These are phyloP conservation scores for Oxyura jamaicensis DNA, from an alignment of 2,113 vertebrate genomes.

Conservation along the genomic window DNA sequence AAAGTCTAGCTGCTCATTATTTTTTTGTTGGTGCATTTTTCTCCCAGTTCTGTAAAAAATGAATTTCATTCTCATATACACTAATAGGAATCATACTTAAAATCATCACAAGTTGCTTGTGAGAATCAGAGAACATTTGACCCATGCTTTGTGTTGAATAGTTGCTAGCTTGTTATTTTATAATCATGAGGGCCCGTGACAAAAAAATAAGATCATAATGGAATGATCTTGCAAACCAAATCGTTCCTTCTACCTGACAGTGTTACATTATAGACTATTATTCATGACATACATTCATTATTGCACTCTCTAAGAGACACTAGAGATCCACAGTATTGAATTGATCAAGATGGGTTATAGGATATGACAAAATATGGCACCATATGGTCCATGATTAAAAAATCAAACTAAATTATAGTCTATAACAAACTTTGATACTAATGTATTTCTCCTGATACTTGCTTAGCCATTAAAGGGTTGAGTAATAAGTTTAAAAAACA, in stretches of 20 bases:
- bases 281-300: not conserved
- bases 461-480: not conserved
- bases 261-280: not conserved
- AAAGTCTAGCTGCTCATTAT: not conserved
- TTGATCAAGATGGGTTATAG: not conserved
- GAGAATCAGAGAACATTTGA: not conserved
- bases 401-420: not conserved
- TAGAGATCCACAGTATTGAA: not conserved
- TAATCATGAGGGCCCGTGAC: not conserved
- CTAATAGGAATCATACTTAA: not conserved
- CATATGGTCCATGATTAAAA: not conserved
- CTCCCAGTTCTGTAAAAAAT: not conserved
- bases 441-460: not conserved
- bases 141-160: not conserved
- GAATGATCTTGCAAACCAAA: not conserved
- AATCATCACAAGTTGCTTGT: not conserved
- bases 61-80: not conserved
- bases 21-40: not conserved
- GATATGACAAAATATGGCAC: not conserved
- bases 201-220: not conserved
- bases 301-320: not conserved
- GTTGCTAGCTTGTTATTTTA: not conserved
- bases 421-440: not conserved
- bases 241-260: not conserved
- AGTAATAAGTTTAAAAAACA: not conserved